Evolutionary conservation across 2,888 invertebrate genomes (phyloP).

Genomic region (Epistrophe grossulariae): DNA sequence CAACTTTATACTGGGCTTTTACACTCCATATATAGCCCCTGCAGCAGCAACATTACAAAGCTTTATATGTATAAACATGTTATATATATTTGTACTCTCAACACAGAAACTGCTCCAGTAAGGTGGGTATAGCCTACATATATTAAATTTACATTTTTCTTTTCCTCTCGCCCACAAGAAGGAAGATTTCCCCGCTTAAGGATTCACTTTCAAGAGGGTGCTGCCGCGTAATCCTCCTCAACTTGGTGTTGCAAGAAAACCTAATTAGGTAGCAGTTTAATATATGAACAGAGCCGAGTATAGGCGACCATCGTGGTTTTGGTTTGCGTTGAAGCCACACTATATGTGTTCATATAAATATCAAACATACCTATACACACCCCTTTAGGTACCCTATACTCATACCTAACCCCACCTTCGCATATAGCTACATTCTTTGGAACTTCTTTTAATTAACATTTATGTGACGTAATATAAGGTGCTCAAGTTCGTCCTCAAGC

Average conservation of each 20-base stretch:
- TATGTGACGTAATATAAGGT: constrained; percentile 66
- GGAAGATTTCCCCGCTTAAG: constrained; percentile 43
- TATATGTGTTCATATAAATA: background rate
- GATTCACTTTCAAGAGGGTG: constrained; percentile 50
- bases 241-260: constrained; percentile 57
- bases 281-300: constrained; percentile 28
- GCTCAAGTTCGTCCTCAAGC: constrained; percentile 70
- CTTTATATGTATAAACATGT: constrained; percentile 3
- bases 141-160: constrained; percentile 46
- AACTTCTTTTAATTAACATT: constrained; percentile 74
- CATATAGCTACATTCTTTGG: constrained; percentile 15
- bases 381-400: background rate
- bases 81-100: too few species aligned
- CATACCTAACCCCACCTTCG: background rate
- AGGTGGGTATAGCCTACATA: constrained; percentile 14
- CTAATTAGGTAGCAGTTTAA: constrained; percentile 63
- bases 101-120: background rate
- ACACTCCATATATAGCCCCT: constrained; percentile 19
- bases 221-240: constrained; percentile 43
- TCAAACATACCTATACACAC: background rate
- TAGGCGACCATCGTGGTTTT: constrained; percentile 19
- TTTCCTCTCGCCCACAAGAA: constrained; percentile 17
- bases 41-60: background rate
- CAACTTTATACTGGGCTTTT: constrained; percentile 23
- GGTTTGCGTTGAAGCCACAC: constrained; percentile 19